Base-by-base conservation (phyloP, 2,888 invertebrate species). In the Rotaria socialis region DNA sequence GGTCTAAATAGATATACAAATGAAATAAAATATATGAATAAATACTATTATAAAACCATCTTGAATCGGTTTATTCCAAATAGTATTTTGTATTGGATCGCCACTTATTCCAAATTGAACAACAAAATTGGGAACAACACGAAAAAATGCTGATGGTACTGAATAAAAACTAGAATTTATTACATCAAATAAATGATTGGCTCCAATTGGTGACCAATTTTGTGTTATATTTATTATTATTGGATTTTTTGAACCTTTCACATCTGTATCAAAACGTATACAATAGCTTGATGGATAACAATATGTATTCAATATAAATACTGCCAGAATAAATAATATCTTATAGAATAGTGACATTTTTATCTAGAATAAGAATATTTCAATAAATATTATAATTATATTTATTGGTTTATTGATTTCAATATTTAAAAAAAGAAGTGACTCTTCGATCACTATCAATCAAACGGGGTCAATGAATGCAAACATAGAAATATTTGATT, bases 71-170 rank as follows among this genome's bases (percentile, higher is more conserved):
- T 47, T 11, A 47, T 80, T 35, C 80, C 80, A 80, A 47, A 80
- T 47, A 6, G 6, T 22, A n/a, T 80, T 80, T 47, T 80, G 80
- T 47, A 22, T 10, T 80, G 80, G 80, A 80, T 80, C 80, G 24
- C 80, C 80, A 47, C 80, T 80, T 47, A 80, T 80, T 80, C 80
- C 80, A 80, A 80, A 80, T 80, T 80, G 80, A 10, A 80, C 80
- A 80, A 80, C 80, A 47, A 80, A 80, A n/a, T 47, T 47, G 5
- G 80, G 80, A 47, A 80, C 80, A n/a, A 80, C 80, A 47, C 80
- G 80, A 80, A 80, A 80, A n/a, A 80, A 80, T 47, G 80, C 80
- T 6, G 80, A 43, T 24, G 80, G 80, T 2, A 80, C 80, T 6
- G 47, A 10, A 47, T 80, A 80, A 47, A 80, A 80, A 8, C 47